These are phyloP conservation scores for Athripsodes cinereus DNA, from an alignment of 2,888 invertebrate species.

Conservation along the genomic window DNA sequence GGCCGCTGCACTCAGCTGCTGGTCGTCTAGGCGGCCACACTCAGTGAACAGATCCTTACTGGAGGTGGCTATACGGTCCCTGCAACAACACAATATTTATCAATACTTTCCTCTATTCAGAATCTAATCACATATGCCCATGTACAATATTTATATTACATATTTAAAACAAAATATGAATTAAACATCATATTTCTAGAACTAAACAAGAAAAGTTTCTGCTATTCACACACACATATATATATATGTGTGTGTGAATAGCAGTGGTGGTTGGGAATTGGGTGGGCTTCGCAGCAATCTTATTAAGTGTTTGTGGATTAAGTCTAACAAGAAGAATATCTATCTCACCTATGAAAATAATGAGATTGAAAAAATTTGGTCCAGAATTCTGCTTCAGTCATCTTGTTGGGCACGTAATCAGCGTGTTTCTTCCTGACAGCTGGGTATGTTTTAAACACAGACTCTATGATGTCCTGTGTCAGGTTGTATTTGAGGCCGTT, in stretches of 20 bases:
- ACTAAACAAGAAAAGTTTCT: no score
- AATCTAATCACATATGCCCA: no score
- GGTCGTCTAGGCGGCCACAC: slow-evolving; percentile 94
- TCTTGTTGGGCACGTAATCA: slow-evolving; percentile 92
- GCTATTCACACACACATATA: no score
- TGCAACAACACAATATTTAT: slow-evolving; percentile 33
- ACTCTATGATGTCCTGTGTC: slow-evolving; percentile 93
- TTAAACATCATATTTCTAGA: no score
- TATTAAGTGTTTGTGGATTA: no score
- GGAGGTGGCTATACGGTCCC: slow-evolving; percentile 79
- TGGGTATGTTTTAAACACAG: slow-evolving; percentile 98
- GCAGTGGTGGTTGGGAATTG: no score
- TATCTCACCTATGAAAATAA: slow-evolving; percentile 80
- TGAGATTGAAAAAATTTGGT: slow-evolving; percentile 99
- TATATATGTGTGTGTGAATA: no score
- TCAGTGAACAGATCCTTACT: slow-evolving; percentile 96
- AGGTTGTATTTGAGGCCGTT: slow-evolving; percentile 97
- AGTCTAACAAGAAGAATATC: no score
- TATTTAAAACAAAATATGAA: no score
- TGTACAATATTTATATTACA: no score
- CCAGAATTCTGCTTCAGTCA: slow-evolving; percentile 98
- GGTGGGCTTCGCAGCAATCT: no score
- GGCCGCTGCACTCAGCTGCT: slow-evolving; percentile 65
- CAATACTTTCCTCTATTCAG: no score
- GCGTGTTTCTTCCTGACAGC: slow-evolving; percentile 95